Evolutionary conservation across 2,888 invertebrate genomes (phyloP).

Genomic region (Ligdia adustata): DNA sequence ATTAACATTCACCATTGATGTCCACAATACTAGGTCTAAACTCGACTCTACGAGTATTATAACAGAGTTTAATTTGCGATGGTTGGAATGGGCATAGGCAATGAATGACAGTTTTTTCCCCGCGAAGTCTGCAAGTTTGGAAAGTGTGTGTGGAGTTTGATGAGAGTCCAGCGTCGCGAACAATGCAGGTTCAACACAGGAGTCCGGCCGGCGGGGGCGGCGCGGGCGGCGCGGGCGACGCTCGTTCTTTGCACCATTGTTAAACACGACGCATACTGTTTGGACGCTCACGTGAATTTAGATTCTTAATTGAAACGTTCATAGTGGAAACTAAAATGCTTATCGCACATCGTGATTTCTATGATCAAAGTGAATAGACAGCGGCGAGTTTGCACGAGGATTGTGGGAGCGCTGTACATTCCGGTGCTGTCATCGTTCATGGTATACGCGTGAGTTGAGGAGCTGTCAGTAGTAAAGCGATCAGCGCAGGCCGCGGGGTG

Average conservation of each 20-base stretch:
- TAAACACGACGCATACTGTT: not conserved
- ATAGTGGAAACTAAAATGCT: not conserved
- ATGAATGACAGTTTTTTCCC: slow-evolving; percentile 46
- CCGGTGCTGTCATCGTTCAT: not conserved
- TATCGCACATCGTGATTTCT: too few relatives aligned
- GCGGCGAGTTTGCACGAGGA: not conserved
- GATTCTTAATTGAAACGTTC: not conserved
- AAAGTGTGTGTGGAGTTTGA: slow-evolving; percentile 44
- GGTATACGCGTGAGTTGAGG: not conserved
- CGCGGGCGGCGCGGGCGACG: too few relatives aligned
- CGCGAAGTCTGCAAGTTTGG: slow-evolving; percentile 38
- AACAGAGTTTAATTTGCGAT: slow-evolving; percentile 4
- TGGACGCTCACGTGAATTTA: not conserved
- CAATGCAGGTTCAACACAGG: slow-evolving; percentile 2
- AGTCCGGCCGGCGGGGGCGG: too few relatives aligned
- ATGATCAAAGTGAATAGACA: too few relatives aligned
- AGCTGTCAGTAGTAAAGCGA: slow-evolving; percentile 10
- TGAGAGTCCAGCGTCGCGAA: slow-evolving; percentile 29
- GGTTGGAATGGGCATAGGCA: slow-evolving; percentile 2
- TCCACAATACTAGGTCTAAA: not conserved
- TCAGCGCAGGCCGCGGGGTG: slow-evolving; percentile 19
- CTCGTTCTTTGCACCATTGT: too few relatives aligned
- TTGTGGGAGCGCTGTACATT: not conserved
- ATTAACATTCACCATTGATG: slow-evolving; percentile 40
- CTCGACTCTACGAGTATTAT: not conserved